Evolutionary conservation across 2,113 vertebrate species (phyloP).

Genomic region (Trematomus loennbergii): DNA sequence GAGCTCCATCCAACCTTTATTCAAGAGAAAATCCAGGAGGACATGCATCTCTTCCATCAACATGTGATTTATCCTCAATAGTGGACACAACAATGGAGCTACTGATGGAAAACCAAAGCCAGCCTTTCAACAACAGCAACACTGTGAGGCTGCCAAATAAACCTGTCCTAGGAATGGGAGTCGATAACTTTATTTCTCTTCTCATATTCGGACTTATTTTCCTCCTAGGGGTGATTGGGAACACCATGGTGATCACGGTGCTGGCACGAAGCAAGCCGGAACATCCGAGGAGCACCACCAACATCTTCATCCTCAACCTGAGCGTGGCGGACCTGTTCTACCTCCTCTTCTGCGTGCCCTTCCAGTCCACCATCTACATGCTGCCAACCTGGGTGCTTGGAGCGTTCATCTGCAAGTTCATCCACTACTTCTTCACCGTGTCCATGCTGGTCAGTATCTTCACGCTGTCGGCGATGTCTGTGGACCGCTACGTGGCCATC

Average conservation of each 20-base stretch:
- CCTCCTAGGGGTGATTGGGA: slow-evolving; percentile 90
- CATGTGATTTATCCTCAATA: slow-evolving; percentile 28
- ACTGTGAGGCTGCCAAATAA: slow-evolving; percentile 29
- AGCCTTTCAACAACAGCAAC: slow-evolving; percentile 24
- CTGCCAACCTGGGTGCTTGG: slow-evolving; percentile 93
- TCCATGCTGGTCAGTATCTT: slow-evolving; percentile 97
- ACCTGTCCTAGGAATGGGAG: slow-evolving; percentile 84
- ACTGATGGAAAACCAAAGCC: slow-evolving; percentile 62
- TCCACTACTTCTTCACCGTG: slow-evolving; percentile 94
- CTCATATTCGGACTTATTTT: slow-evolving; percentile 91
- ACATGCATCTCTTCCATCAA: background rate
- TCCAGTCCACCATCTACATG: slow-evolving; percentile 93
- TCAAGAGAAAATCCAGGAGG: background rate
- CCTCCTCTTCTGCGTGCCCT: slow-evolving; percentile 94
- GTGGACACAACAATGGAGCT: slow-evolving; percentile 25
- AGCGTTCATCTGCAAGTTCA: slow-evolving; percentile 93
- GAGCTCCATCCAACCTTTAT: slow-evolving; percentile 22
- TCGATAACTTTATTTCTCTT: slow-evolving; percentile 91
- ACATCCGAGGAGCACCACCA: slow-evolving; percentile 90
- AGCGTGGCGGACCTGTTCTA: slow-evolving; percentile 95
- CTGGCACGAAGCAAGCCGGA: slow-evolving; percentile 88
- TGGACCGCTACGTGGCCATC: slow-evolving; percentile 96
- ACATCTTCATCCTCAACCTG: slow-evolving; percentile 94
- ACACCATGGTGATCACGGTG: slow-evolving; percentile 92
- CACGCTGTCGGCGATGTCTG: slow-evolving; percentile 93